These are phyloP conservation scores for Columba janthina DNA, from an alignment of 2,113 vertebrate species.

Conservation along the genomic window DNA sequence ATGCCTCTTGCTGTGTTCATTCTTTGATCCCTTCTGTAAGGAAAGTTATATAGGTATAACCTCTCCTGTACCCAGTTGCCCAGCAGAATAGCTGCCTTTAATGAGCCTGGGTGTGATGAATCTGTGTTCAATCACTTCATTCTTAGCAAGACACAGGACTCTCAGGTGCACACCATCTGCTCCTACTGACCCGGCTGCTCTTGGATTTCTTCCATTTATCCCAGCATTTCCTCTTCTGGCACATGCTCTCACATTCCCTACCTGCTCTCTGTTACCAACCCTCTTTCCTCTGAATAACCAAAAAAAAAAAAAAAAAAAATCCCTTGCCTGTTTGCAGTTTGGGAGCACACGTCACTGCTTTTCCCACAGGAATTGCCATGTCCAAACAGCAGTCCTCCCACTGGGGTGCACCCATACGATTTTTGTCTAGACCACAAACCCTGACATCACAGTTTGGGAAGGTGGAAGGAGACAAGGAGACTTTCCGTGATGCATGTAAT, in stretches of 20 bases:
- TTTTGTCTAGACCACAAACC: not conserved
- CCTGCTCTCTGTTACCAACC: not conserved
- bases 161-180: conserved; percentile 49
- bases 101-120: not conserved
- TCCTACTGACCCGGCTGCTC: not conserved
- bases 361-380: not conserved
- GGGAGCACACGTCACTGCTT: not conserved
- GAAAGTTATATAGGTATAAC: not conserved
- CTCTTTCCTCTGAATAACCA: not conserved
- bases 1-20: not conserved
- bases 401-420: fast-evolving
- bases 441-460: not conserved
- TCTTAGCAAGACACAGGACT: not conserved
- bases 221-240: conserved; percentile 34
- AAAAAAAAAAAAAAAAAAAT: not conserved
- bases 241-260: not conserved
- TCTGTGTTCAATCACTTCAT: not conserved
- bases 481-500: not conserved
- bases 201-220: conserved; percentile 6
- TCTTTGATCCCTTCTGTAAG: not conserved
- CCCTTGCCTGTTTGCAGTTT: not conserved
- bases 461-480: not conserved
- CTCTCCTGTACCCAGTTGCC: not conserved
- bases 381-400: not conserved
- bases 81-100: not conserved